phyloP scores from a whole-genome alignment of 2,888 invertebrate species.

The Dorcus parallelipipedus region DNA sequence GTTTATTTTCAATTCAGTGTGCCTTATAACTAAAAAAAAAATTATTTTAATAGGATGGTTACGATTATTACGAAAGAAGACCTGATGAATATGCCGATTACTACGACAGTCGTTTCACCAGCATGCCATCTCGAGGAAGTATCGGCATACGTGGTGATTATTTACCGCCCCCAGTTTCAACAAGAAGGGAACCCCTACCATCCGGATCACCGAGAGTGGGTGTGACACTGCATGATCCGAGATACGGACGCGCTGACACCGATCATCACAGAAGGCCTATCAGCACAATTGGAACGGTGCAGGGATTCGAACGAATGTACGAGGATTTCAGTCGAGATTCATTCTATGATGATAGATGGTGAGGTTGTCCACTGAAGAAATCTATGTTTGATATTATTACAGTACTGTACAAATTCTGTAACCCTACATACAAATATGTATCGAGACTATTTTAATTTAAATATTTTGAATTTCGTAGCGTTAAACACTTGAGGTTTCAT shows the following conservation, averaged over 20 bases:
- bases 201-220: slow-evolving; percentile 56
- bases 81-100: slow-evolving; percentile 77
- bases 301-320: slow-evolving; percentile 62
- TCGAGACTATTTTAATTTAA: no score
- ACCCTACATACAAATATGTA: no score
- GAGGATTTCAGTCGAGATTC: slow-evolving; percentile 87
- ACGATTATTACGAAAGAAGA: slow-evolving; percentile 79
- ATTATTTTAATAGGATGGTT: slow-evolving; percentile 55
- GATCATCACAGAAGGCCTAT: slow-evolving; percentile 83
- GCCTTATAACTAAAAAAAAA: no score
- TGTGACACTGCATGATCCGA: slow-evolving; percentile 61
- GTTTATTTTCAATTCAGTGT: neutral
- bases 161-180: slow-evolving; percentile 68
- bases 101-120: slow-evolving; percentile 76
- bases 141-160: slow-evolving; percentile 54
- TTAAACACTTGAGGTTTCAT: no score
- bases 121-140: slow-evolving; percentile 52
- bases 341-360: slow-evolving; percentile 78
- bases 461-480: no score
- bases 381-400: no score
- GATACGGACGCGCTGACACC: slow-evolving; percentile 61
- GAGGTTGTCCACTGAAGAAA: slow-evolving; percentile 31
- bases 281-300: slow-evolving; percentile 49
- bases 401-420: no score
- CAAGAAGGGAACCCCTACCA: slow-evolving; percentile 75